Evolutionary conservation across 2,113 vertebrate genomes (phyloP).

Genomic region (Epinephelus moara): DNA sequence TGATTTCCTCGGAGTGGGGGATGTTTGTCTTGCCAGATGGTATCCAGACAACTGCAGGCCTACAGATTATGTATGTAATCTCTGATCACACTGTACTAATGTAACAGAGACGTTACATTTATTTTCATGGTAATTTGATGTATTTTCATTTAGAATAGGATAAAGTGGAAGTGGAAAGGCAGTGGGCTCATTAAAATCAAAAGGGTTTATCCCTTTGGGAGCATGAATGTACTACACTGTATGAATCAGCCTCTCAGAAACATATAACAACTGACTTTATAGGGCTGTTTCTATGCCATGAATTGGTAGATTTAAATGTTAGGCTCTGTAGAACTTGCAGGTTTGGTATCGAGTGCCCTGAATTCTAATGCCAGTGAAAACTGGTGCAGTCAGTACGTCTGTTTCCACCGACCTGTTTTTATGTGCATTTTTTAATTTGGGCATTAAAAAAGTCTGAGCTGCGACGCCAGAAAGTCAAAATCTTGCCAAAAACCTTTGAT

Average conservation of each 20-base stretch:
- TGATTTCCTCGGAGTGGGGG: slow-evolving; percentile 16
- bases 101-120: slow-evolving; percentile 20
- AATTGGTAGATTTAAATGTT: too few relatives aligned
- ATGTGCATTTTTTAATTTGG: not conserved
- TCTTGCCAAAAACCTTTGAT: not conserved
- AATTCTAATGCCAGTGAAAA: not conserved
- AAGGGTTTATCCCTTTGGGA: not conserved
- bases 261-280: not conserved
- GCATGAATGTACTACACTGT: not conserved
- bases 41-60: slow-evolving; percentile 25
- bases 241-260: not conserved
- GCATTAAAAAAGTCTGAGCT: not conserved
- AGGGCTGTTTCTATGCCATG: not conserved
- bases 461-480: not conserved
- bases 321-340: too few relatives aligned
- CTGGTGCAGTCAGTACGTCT: not conserved
- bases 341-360: too few relatives aligned
- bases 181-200: not conserved
- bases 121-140: slow-evolving; percentile 6
- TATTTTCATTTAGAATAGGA: not conserved
- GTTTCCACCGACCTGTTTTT: not conserved
- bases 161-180: not conserved
- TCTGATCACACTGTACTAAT: slow-evolving; percentile 12
- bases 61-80: slow-evolving; percentile 53
- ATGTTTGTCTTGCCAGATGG: slow-evolving; percentile 43